Evolutionary conservation across 1,140 invertebrate genomes (phyloP).

Genomic region (Drosophila teissieri): DNA sequence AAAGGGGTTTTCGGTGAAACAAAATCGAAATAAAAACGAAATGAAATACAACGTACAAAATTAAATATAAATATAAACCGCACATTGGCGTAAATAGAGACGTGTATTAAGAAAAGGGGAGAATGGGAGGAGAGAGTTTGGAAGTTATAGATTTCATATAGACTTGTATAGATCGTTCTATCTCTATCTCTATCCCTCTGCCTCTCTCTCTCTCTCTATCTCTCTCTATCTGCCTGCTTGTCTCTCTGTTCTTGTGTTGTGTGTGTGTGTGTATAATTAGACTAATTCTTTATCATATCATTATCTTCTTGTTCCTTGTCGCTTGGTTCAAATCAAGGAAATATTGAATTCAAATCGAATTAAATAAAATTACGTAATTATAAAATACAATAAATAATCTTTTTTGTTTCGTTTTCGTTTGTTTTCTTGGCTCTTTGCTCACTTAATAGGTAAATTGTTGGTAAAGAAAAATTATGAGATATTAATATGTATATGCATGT

Average conservation of each 20-base stretch:
- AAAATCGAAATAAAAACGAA: constrained; percentile 42
- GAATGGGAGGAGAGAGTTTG: constrained; percentile 11
- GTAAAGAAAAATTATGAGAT: constrained; percentile 71
- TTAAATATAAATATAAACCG: constrained; percentile 40
- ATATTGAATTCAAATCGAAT: constrained; percentile 55
- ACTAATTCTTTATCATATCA: constrained; percentile 41
- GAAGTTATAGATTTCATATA: constrained; percentile 1
- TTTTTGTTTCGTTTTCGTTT: constrained; percentile 46
- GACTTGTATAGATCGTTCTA: background rate
- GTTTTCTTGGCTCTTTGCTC: constrained; percentile 50
- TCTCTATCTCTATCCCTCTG: background rate
- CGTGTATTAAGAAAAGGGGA: constrained; percentile 14
- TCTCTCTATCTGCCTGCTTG: background rate
- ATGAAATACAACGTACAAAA: constrained; percentile 40
- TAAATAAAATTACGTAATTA: constrained; percentile 76
- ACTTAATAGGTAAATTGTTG: constrained; percentile 51
- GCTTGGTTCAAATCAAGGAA: constrained; percentile 49
- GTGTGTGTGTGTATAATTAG: constrained; percentile 36
- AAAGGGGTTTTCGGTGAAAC: constrained; percentile 11
- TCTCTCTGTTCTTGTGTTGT: constrained; percentile 23
- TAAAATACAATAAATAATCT: constrained; percentile 80
- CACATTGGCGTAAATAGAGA: constrained; percentile 17
- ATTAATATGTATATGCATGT: constrained; percentile 41
- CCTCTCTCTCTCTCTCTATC: constrained; percentile 13
- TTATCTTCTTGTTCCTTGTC: constrained; percentile 35